Evolutionary conservation across 2,797 vertebrate species (phyloP).

Genomic region (Syngnathus acus): DNA sequence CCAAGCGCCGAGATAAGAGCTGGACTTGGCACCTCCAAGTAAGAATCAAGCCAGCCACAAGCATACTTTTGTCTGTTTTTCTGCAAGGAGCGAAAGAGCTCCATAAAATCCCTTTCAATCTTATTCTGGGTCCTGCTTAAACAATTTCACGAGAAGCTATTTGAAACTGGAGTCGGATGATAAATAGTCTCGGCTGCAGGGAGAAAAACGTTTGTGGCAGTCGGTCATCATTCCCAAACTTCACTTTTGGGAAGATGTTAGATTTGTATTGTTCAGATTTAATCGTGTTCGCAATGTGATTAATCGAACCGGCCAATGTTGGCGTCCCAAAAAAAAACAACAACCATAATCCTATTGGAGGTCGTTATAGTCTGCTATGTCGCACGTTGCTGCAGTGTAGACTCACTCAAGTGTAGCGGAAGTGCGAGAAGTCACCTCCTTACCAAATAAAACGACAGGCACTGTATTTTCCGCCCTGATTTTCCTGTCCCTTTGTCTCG

Average conservation of each 20-base stretch:
- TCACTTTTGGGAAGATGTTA: background rate
- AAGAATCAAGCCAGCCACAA: background rate
- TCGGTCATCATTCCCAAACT: background rate
- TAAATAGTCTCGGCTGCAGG: background rate
- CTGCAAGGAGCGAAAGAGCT: background rate
- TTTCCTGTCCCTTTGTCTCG: constrained; percentile 14
- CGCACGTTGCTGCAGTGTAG: background rate
- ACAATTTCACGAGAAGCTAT: background rate
- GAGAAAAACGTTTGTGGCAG: background rate
- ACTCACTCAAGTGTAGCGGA: constrained; percentile 7
- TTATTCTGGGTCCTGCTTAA: background rate
- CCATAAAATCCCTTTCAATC: background rate
- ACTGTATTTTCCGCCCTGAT: constrained; percentile 9
- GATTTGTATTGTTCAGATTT: no score
- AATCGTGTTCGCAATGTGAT: no score
- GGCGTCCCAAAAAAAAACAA: background rate
- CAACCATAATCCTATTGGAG: background rate
- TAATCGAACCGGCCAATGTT: no score
- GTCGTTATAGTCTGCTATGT: background rate
- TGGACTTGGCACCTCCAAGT: background rate
- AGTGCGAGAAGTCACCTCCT: constrained; percentile 20
- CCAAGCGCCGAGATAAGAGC: background rate
- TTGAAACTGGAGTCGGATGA: background rate
- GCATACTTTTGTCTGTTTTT: background rate
- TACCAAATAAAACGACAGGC: background rate